phyloP scores from a whole-genome alignment of 2,113 vertebrate genomes.

The Mormoops blainvillei region DNA sequence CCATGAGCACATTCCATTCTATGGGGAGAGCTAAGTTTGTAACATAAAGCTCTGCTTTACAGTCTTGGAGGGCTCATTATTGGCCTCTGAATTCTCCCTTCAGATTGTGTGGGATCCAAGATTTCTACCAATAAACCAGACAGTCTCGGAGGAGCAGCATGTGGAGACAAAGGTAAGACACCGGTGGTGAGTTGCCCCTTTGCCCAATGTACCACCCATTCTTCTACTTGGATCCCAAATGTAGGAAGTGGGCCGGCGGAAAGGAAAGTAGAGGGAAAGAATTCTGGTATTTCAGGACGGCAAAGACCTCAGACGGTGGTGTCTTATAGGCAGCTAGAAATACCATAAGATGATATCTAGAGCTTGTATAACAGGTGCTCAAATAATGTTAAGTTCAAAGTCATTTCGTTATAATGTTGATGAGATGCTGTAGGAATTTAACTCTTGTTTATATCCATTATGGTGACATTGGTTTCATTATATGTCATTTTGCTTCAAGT shows the following conservation, averaged over 20 bases:
- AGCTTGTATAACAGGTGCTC: background rate
- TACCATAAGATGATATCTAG: accelerated
- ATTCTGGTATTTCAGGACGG: too few relatives aligned
- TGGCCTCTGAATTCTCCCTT: background rate
- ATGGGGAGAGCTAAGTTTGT: too few relatives aligned
- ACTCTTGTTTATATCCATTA: background rate
- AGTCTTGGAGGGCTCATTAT: too few relatives aligned
- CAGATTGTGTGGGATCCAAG: background rate
- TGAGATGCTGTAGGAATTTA: background rate
- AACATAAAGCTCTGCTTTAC: too few relatives aligned
- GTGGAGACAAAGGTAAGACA: background rate
- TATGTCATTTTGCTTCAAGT: background rate
- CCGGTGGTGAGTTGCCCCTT: background rate
- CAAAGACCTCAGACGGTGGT: too few relatives aligned
- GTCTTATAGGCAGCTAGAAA: background rate
- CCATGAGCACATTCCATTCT: too few relatives aligned
- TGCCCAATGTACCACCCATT: background rate
- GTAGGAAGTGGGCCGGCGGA: background rate
- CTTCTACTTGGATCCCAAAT: background rate
- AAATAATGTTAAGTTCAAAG: background rate
- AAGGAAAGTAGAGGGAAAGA: background rate
- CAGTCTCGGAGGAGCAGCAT: accelerated
- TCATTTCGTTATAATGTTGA: background rate
- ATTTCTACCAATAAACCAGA: background rate
- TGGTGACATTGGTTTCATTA: background rate